These are phyloP conservation scores for Gyps fulvus DNA, from an alignment of 2,113 vertebrate genomes.

Conservation along the genomic window DNA sequence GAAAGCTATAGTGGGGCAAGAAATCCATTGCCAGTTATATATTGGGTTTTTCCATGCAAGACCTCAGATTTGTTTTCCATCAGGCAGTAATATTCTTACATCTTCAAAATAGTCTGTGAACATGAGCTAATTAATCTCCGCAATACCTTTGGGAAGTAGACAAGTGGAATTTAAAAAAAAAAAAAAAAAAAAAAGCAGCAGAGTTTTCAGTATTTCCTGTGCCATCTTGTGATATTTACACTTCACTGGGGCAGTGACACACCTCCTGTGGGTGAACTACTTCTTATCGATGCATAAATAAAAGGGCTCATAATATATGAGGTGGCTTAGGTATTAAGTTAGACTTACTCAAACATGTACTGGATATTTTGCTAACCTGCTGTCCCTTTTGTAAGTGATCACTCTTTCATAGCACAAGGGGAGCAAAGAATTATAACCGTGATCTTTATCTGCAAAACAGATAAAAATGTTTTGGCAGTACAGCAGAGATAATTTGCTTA, in stretches of 20 bases:
- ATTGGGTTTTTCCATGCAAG: neutral
- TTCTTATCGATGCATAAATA: neutral
- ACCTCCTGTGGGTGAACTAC: neutral
- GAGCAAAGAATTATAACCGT: neutral
- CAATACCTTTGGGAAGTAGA: neutral
- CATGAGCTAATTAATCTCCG: neutral
- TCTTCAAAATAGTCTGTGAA: neutral
- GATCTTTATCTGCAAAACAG: conserved; percentile 31
- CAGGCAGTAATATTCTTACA: neutral
- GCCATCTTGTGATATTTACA: neutral
- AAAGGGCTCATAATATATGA: neutral
- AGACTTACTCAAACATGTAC: neutral
- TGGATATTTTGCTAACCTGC: neutral
- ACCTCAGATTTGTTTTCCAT: neutral
- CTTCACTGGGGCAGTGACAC: neutral
- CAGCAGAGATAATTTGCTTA: conserved; percentile 3
- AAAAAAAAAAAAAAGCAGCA: neutral
- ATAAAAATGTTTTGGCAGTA: neutral
- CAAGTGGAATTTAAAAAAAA: neutral
- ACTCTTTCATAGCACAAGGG: neutral
- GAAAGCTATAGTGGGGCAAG: neutral
- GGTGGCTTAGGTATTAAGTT: neutral
- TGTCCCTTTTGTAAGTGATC: neutral
- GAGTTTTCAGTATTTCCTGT: neutral
- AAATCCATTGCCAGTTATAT: neutral